A percentile compares a stretch with the other conserved stretches of the same genome.
Evolutionary conservation across 2,797 vertebrate species (phyloP).

Genomic region (Cynopterus sphinx): DNA sequence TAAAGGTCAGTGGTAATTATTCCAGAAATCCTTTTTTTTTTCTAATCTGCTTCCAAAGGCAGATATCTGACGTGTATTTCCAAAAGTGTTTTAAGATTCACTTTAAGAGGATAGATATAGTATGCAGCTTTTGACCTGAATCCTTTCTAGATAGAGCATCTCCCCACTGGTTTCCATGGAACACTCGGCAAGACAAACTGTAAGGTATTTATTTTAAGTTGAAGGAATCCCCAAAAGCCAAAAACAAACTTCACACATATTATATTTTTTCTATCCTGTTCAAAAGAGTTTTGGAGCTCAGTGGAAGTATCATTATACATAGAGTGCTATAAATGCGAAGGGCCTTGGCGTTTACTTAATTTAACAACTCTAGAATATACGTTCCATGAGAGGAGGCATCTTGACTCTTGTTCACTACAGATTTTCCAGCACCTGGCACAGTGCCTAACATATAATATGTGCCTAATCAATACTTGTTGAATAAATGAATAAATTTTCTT

Average conservation of each 20-base stretch:
- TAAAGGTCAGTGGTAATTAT: slow-evolving; percentile 38
- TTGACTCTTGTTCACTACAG: background rate
- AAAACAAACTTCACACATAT: background rate
- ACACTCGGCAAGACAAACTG: background rate
- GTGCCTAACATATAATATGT: background rate
- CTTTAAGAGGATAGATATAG: background rate
- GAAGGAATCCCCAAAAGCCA: slow-evolving; percentile 15
- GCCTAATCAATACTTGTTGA: slow-evolving; percentile 1
- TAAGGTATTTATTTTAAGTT: slow-evolving; percentile 32
- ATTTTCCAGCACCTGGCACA: background rate
- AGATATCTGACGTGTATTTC: slow-evolving; percentile 22
- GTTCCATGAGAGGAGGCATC: background rate
- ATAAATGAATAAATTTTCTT: slow-evolving; percentile 9
- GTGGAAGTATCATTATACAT: background rate
- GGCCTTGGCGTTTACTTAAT: background rate
- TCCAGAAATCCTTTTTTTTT: slow-evolving; percentile 24
- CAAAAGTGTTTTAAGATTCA: background rate
- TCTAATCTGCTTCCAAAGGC: slow-evolving; percentile 19
- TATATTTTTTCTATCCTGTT: background rate
- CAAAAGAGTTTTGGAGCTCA: slow-evolving; percentile 29
- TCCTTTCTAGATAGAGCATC: background rate
- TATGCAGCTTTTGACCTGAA: background rate
- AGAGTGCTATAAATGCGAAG: background rate
- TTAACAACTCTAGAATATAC: background rate
- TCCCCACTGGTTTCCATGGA: background rate